These are phyloP conservation scores for Ricordea florida DNA, from an alignment of 92 coral and sea anemone species.

Conservation along the genomic window DNA sequence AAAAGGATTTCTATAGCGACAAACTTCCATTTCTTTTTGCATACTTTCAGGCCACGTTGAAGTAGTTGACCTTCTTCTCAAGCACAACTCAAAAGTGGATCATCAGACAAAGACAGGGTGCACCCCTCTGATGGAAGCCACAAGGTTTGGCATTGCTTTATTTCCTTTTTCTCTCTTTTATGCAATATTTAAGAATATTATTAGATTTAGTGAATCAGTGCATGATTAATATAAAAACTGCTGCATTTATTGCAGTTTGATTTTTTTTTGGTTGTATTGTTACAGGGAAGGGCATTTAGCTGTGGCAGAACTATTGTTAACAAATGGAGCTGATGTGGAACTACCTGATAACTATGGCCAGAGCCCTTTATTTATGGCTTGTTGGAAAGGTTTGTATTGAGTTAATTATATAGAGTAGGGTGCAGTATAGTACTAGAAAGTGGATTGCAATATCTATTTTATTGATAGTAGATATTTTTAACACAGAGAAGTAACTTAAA, in stretches of 20 bases:
- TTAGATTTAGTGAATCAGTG: no score
- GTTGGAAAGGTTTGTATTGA: conserved; percentile 89
- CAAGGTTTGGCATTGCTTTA: conserved; percentile 63
- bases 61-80: conserved; percentile 92
- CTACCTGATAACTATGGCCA: conserved; percentile 99
- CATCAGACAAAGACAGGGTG: conserved; percentile 99
- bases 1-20: background rate
- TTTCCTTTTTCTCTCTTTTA: background rate
- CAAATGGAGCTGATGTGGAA: conserved; percentile 94
- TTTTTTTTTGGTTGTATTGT: background rate
- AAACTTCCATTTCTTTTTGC: background rate
- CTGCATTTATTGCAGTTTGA: no score
- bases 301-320: conserved; percentile 85
- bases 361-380: conserved; percentile 98
- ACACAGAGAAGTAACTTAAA: background rate
- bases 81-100: conserved; percentile 93
- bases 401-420: background rate
- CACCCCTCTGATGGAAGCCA: conserved; percentile 99
- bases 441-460: no score
- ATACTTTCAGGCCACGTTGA: conserved; percentile 82
- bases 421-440: no score
- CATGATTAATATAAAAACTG: no score
- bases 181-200: no score
- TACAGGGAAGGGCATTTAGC: conserved; percentile 95
- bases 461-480: background rate